phyloP scores from a whole-genome alignment of 2,113 vertebrate species.

The Etheostoma spectabile region DNA sequence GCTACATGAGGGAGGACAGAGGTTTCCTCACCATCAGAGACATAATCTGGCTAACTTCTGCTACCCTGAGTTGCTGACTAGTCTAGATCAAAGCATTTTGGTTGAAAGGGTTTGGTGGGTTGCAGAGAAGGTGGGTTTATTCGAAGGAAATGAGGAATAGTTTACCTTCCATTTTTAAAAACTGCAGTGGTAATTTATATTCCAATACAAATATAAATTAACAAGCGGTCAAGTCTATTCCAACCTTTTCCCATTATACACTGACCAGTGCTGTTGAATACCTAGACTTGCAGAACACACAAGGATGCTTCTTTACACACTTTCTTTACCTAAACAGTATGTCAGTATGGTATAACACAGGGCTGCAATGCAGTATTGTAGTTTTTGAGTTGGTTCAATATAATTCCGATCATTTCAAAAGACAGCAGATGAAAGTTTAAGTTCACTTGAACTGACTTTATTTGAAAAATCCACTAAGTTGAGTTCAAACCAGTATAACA shows the following conservation, averaged over 20 bases:
- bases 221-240: background rate
- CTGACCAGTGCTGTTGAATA: background rate
- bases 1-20: conserved; percentile 59
- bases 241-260: background rate
- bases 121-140: conserved; percentile 14
- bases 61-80: conserved; percentile 28
- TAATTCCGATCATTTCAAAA: background rate
- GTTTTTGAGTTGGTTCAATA: too few relatives aligned
- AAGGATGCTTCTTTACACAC: background rate
- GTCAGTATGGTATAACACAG: background rate
- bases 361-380: background rate
- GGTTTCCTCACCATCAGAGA: conserved; percentile 41
- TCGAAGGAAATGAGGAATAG: conserved; percentile 18
- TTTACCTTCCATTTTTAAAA: conserved; percentile 5
- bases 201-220: background rate
- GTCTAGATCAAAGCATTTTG: conserved; percentile 41
- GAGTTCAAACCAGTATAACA: conserved; percentile 9
- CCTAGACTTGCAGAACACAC: background rate
- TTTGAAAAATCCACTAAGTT: background rate
- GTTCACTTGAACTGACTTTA: background rate
- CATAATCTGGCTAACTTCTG: conserved; percentile 26
- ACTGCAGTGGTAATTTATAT: background rate
- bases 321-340: background rate
- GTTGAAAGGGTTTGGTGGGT: conserved; percentile 2
- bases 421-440: background rate